Evolutionary conservation across 2,888 invertebrate species (phyloP).

Genomic region (Iselma pallidipennis): DNA sequence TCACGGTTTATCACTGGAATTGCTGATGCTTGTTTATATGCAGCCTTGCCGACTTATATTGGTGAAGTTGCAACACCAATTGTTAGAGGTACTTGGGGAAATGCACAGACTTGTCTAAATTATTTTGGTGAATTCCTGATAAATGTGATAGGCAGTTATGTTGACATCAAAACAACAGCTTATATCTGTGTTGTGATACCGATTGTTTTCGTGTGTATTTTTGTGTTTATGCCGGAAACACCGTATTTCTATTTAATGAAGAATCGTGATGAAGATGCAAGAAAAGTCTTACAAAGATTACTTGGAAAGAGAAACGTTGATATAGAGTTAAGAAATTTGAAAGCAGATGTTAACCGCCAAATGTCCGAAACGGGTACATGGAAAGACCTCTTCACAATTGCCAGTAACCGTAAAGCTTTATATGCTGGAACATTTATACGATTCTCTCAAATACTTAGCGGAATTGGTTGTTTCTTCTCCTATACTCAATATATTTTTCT

Average conservation of each 20-base stretch:
- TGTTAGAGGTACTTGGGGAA: conserved; percentile 47
- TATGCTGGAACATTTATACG: conserved; percentile 42
- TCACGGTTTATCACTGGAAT: conserved; percentile 41
- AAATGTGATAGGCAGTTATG: conserved; percentile 62
- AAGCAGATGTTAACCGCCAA: conserved; percentile 42
- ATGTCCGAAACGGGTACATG: conserved; percentile 45
- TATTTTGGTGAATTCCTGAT: conserved; percentile 42
- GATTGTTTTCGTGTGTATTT: conserved; percentile 60
- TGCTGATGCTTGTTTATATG: conserved; percentile 39
- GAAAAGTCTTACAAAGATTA: conserved; percentile 35
- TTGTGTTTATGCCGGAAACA: conserved; percentile 66
- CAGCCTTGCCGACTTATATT: conserved; percentile 41
- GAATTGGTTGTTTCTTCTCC: conserved; percentile 38
- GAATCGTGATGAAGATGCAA: conserved; percentile 36
- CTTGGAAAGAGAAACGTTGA: conserved; percentile 38
- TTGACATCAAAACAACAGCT: conserved; percentile 59
- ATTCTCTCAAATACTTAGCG: conserved; percentile 45
- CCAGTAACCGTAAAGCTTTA: conserved; percentile 43
- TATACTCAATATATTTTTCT: conserved; percentile 48
- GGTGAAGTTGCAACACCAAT: conserved; percentile 44
- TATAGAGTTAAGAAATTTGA: conserved; percentile 35
- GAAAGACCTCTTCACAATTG: conserved; percentile 42
- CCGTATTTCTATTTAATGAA: conserved; percentile 44
- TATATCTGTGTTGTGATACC: conserved; percentile 63
- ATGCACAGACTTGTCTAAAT: conserved; percentile 33